These are phyloP conservation scores for Petrolisthes cinctipes DNA, from an alignment of 2,888 invertebrate genomes.

Conservation along the genomic window DNA sequence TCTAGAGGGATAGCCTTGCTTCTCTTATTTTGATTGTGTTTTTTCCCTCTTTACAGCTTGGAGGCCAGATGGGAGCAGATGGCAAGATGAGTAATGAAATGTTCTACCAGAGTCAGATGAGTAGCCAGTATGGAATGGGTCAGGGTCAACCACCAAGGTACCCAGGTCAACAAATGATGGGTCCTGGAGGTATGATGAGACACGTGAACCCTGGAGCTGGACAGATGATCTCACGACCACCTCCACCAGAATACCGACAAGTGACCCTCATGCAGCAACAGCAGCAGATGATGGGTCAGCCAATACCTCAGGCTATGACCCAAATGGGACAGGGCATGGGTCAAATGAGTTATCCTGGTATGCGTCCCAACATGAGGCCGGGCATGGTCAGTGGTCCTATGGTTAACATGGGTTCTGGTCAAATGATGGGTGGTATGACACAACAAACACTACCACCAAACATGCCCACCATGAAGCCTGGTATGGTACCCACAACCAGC, in stretches of 20 bases:
- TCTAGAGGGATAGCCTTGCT: too few relatives aligned
- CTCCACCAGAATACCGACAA: constrained; percentile 63
- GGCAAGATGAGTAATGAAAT: constrained; percentile 62
- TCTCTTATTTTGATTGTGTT: too few relatives aligned
- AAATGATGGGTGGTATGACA: constrained; percentile 58
- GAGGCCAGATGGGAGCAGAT: constrained; percentile 57
- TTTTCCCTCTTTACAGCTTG: constrained; percentile 34
- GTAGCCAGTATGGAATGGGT: constrained; percentile 53
- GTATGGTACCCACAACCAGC: constrained; percentile 53
- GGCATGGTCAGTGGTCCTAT: constrained; percentile 55
- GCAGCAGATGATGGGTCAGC: constrained; percentile 59
- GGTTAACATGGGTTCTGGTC: constrained; percentile 54
- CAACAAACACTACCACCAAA: constrained; percentile 60
- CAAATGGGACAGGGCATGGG: constrained; percentile 62
- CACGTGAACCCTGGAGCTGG: constrained; percentile 46
- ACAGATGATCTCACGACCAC: constrained; percentile 63
- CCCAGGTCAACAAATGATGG: constrained; percentile 59
- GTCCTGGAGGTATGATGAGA: constrained; percentile 56
- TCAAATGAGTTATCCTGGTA: constrained; percentile 57
- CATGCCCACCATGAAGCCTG: constrained; percentile 59
- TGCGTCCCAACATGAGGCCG: constrained; percentile 60
- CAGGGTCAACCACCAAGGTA: constrained; percentile 58
- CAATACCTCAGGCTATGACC: constrained; percentile 57
- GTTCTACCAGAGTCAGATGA: constrained; percentile 58
- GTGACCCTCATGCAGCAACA: constrained; percentile 58